These are phyloP conservation scores for Lasaia peninsularis DNA, from an alignment of 1,140 invertebrate species.

Conservation along the genomic window DNA sequence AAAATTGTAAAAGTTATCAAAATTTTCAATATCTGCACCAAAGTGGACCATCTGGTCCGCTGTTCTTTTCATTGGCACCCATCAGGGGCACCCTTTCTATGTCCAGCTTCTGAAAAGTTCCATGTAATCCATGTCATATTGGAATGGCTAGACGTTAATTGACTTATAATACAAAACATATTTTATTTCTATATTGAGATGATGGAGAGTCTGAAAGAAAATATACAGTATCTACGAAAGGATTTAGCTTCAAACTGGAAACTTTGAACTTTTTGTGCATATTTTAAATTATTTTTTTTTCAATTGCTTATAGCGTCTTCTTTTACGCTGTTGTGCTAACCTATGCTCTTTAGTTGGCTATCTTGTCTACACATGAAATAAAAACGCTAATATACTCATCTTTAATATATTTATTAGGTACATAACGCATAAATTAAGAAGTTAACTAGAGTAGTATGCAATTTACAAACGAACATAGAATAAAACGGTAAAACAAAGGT, in stretches of 20 bases:
- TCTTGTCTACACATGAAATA: too few relatives aligned
- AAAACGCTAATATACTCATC: too few relatives aligned
- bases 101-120: slow-evolving; percentile 14
- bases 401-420: too few relatives aligned
- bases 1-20: slow-evolving; percentile 1
- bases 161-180: slow-evolving; percentile 29
- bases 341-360: too few relatives aligned
- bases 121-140: slow-evolving; percentile 7
- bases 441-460: too few relatives aligned
- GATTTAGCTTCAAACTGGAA: slow-evolving; percentile 30
- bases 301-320: too few relatives aligned
- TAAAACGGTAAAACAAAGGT: too few relatives aligned
- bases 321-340: too few relatives aligned
- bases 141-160: slow-evolving; percentile 12
- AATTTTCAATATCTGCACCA: neutral
- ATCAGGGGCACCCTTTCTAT: slow-evolving; percentile 3
- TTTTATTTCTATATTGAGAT: slow-evolving; percentile 32
- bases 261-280: slow-evolving; percentile 27
- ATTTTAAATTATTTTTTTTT: slow-evolving; percentile 30
- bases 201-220: slow-evolving; percentile 25
- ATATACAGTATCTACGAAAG: slow-evolving; percentile 26
- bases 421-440: too few relatives aligned
- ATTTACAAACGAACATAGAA: too few relatives aligned
- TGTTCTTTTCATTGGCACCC: slow-evolving; percentile 5
- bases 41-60: slow-evolving; percentile 1